Evolutionary conservation across 2,113 vertebrate genomes (phyloP).

Genomic region (Microcebus tavaratra): DNA sequence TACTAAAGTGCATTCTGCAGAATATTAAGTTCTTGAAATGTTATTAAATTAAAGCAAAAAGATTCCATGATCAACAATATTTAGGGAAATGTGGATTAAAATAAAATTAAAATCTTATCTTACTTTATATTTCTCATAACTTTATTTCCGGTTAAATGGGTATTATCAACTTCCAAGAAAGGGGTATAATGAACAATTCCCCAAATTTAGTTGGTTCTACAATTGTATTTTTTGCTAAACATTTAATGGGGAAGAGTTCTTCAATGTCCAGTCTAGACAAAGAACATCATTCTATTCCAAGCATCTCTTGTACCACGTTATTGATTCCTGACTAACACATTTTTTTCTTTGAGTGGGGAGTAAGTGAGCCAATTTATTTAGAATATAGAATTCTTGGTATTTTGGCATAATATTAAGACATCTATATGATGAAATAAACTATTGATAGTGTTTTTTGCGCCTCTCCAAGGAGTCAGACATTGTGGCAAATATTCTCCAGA

Average conservation of each 20-base stretch:
- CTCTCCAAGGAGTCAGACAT: background rate
- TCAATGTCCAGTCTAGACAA: background rate
- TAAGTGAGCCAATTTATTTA: background rate
- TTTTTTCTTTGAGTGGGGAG: background rate
- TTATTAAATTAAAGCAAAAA: constrained; percentile 12
- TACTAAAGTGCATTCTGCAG: background rate
- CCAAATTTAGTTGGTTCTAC: background rate
- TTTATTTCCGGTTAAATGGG: background rate
- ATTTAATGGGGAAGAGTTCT: background rate
- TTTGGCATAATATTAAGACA: background rate
- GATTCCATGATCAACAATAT: background rate
- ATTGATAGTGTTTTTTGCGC: background rate
- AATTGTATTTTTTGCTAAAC: background rate
- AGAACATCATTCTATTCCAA: background rate
- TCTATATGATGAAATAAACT: background rate
- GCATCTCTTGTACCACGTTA: background rate
- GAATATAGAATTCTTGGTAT: background rate
- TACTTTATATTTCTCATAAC: background rate
- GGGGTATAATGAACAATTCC: background rate
- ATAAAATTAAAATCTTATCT: background rate
- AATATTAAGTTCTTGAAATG: background rate
- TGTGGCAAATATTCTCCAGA: background rate
- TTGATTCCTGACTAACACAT: background rate
- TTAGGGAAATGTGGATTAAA: background rate
- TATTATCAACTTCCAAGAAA: background rate